A percentile compares a stretch with the other conserved stretches of the same genome.
These are phyloP conservation scores for Chromoteleia sp. DNA, from an alignment of 2,888 invertebrate species.

Conservation along the genomic window DNA sequence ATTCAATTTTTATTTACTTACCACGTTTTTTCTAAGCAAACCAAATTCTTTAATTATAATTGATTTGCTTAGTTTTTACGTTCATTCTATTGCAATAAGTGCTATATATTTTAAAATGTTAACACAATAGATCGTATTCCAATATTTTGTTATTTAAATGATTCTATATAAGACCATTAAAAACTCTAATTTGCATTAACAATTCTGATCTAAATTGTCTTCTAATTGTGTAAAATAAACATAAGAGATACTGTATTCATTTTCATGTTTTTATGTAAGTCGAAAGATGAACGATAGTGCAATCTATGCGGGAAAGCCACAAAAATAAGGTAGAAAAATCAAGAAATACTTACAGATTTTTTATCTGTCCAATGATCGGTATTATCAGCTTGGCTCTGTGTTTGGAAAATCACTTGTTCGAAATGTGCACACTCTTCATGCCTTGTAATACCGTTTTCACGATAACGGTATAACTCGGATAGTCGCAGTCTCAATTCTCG, in stretches of 20 bases:
- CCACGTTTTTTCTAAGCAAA: background rate
- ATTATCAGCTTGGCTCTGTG: conserved; percentile 86
- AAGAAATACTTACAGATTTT: conserved; percentile 86
- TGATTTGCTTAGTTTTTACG: background rate
- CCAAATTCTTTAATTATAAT: background rate
- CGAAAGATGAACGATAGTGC: conserved; percentile 25
- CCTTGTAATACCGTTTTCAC: conserved; percentile 93
- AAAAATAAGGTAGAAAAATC: conserved; percentile 17
- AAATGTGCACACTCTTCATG: conserved; percentile 95
- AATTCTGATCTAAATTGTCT: conserved; percentile 1
- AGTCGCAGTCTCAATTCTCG: conserved; percentile 93
- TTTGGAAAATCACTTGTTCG: conserved; percentile 90
- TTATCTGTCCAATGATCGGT: conserved; percentile 88
- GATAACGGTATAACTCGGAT: conserved; percentile 92
- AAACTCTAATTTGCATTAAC: conserved; percentile 9
- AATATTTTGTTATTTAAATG: conserved; percentile 22
- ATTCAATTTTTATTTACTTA: background rate
- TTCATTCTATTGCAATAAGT: background rate
- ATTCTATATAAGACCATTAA: conserved; percentile 1
- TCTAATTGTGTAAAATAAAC: background rate
- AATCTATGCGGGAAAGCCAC: conserved; percentile 22
- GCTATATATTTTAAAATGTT: background rate
- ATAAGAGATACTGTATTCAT: background rate
- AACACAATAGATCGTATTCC: background rate
- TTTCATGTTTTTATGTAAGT: conserved; percentile 6